Percentiles rank a stretch among this genome's conserved stretches.
phyloP scores from a whole-genome alignment of 2,797 vertebrate species.

The Paedocypris micromegethes region DNA sequence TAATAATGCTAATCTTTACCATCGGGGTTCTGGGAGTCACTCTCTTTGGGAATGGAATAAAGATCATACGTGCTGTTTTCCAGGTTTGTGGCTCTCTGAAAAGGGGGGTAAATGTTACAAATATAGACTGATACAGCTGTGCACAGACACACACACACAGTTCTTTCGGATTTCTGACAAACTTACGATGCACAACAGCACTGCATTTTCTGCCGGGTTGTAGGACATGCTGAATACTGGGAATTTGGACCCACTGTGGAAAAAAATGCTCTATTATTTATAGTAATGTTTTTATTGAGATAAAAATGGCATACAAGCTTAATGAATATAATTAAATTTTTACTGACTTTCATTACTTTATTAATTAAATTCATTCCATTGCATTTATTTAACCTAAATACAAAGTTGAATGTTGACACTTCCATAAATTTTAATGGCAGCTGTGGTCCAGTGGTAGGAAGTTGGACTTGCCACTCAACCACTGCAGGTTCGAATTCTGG shows the following conservation, averaged over 20 bases:
- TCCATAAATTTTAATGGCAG: no score
- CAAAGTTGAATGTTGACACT: no score
- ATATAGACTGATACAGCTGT: background rate
- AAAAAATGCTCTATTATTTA: background rate
- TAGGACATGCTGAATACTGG: slow-evolving; percentile 98
- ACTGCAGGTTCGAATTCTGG: no score
- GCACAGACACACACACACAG: background rate
- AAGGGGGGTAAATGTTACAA: background rate
- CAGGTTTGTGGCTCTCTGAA: slow-evolving; percentile 90
- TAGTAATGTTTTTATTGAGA: no score
- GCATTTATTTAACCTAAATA: no score
- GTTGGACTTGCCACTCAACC: no score
- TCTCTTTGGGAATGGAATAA: slow-evolving; percentile 92
- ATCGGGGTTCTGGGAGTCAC: slow-evolving; percentile 92
- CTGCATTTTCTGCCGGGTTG: slow-evolving; percentile 92
- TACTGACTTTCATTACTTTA: no score
- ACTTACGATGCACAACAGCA: slow-evolving; percentile 91
- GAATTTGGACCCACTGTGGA: slow-evolving; percentile 89
- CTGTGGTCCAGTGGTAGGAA: no score
- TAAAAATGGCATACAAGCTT: background rate
- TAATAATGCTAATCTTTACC: slow-evolving; percentile 60
- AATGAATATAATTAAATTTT: background rate
- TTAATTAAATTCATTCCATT: no score
- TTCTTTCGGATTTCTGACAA: background rate
- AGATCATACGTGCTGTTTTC: slow-evolving; percentile 98